These are phyloP conservation scores for Drymodes brunneopygia DNA, from an alignment of 2,113 vertebrate genomes.

Conservation along the genomic window DNA sequence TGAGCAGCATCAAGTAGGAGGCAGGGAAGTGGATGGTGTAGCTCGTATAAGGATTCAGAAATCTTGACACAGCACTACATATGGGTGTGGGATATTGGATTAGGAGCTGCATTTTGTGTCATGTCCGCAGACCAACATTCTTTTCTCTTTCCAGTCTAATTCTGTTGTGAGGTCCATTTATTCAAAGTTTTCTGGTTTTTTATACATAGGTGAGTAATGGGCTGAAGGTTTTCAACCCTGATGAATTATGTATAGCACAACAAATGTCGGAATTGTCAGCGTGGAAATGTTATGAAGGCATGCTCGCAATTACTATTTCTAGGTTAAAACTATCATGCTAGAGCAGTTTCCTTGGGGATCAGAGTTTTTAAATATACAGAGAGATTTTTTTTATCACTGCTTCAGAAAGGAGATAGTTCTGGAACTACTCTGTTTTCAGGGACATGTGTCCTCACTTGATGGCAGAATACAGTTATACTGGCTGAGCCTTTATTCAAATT, in stretches of 20 bases:
- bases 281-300: neutral
- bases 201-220: accelerated
- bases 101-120: neutral
- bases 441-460: neutral
- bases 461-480: neutral
- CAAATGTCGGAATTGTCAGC: neutral
- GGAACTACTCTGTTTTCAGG: neutral
- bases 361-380: neutral
- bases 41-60: neutral
- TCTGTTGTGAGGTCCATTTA: neutral
- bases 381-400: neutral
- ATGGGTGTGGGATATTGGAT: neutral
- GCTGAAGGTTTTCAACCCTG: neutral
- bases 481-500: neutral
- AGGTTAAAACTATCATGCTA: neutral
- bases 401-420: neutral
- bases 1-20: neutral
- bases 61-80: neutral
- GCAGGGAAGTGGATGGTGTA: accelerated
- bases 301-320: neutral
- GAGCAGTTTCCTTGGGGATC: neutral
- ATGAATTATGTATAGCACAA: neutral
- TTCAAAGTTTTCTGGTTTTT: neutral
- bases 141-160: neutral
- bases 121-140: accelerated